Evolutionary conservation across 2,113 vertebrate species (phyloP).

Genomic region (Etheostoma cragini): DNA sequence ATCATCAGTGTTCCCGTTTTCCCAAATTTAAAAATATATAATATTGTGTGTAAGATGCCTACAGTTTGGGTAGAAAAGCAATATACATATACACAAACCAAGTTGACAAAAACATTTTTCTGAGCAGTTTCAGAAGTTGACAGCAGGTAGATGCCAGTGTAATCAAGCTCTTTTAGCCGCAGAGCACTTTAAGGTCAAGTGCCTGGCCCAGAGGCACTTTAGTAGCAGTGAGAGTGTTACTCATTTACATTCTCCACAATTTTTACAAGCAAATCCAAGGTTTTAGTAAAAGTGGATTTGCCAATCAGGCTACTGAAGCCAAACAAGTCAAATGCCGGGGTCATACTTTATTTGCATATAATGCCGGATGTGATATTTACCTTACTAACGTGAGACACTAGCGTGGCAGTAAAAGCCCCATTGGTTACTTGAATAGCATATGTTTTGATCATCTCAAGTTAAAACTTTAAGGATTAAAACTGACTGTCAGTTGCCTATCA

Average conservation of each 20-base stretch:
- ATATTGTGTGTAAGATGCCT: too few relatives aligned
- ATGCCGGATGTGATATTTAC: background rate
- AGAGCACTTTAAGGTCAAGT: constrained; percentile 56
- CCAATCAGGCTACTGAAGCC: constrained; percentile 1
- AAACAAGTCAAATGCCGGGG: constrained; percentile 3
- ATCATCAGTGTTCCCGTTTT: background rate
- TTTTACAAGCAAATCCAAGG: constrained; percentile 35
- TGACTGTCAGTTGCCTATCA: background rate
- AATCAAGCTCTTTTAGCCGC: constrained; percentile 34
- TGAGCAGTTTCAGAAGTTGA: constrained; percentile 26
- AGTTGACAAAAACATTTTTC: constrained; percentile 8
- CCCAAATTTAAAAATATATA: background rate
- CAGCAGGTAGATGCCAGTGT: constrained; percentile 22
- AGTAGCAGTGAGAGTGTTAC: constrained; percentile 33
- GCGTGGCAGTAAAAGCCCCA: background rate
- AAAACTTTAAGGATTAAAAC: too few relatives aligned
- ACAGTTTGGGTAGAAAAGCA: background rate
- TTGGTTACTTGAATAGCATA: background rate
- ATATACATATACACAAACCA: background rate
- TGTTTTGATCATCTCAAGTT: background rate
- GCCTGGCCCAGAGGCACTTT: constrained; percentile 59
- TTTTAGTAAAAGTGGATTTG: constrained; percentile 24
- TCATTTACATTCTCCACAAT: constrained; percentile 11
- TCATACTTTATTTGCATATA: background rate
- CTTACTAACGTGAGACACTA: background rate